Evolutionary conservation across 2,797 vertebrate species (phyloP).

Genomic region (Strix occidentalis): DNA sequence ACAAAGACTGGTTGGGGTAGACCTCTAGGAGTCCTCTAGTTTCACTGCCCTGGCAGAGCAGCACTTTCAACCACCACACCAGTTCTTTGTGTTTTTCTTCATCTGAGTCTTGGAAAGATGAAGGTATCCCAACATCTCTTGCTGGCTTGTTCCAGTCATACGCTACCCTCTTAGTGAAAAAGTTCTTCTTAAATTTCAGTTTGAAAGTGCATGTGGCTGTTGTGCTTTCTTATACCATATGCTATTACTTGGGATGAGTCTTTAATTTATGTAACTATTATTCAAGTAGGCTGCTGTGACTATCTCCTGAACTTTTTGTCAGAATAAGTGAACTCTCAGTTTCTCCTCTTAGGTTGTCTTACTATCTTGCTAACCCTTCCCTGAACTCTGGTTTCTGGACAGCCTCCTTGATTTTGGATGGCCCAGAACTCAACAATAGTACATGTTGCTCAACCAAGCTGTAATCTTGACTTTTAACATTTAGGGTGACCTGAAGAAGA

Average conservation of each 20-base stretch:
- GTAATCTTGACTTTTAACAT: not conserved
- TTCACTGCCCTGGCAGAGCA: not conserved
- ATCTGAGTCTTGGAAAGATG: not conserved
- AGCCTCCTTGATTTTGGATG: not conserved
- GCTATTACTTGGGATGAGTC: not conserved
- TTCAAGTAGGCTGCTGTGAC: not conserved
- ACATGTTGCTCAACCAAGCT: not conserved
- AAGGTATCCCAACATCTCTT: not conserved
- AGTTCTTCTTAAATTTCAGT: not conserved
- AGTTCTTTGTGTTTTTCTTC: not conserved
- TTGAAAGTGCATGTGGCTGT: not conserved
- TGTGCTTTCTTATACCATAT: not conserved
- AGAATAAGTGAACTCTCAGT: not conserved
- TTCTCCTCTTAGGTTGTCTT: not conserved
- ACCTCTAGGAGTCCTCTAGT: not conserved
- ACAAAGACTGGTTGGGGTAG: fast-evolving
- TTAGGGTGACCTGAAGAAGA: not conserved
- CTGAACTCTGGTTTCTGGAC: not conserved
- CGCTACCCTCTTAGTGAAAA: not conserved
- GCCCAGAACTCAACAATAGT: not conserved
- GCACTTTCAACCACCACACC: not conserved
- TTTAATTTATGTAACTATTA: not conserved
- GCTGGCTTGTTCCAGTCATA: not conserved
- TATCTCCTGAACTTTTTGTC: not conserved
- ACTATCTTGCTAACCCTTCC: not conserved